A percentile compares a stretch with the other conserved stretches of the same genome.
These are phyloP conservation scores for Dipodomys merriami DNA, from an alignment of 2,113 vertebrate genomes.

Conservation along the genomic window DNA sequence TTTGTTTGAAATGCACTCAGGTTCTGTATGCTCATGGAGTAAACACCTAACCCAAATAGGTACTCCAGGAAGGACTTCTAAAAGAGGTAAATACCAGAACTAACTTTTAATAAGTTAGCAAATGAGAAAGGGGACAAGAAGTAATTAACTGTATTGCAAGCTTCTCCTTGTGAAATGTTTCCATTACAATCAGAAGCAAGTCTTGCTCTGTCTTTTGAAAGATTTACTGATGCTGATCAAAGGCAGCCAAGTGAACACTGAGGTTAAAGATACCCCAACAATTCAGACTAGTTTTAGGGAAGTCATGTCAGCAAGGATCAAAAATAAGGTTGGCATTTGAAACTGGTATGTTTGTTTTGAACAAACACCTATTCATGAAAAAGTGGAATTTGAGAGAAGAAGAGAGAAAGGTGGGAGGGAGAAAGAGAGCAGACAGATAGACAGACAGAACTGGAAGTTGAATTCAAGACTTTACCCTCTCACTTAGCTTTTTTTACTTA, in stretches of 20 bases:
- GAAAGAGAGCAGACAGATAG: too few relatives aligned
- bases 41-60: neutral
- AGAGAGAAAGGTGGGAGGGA: neutral
- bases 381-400: neutral
- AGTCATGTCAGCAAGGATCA: neutral
- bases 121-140: neutral
- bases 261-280: neutral
- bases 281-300: neutral
- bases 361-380: neutral
- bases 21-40: neutral
- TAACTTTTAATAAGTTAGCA: neutral
- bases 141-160: neutral
- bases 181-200: neutral
- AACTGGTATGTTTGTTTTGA: conserved; percentile 11
- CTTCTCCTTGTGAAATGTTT: neutral
- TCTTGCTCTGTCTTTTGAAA: conserved; percentile 31
- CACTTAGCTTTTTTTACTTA: too few relatives aligned
- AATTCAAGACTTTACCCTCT: too few relatives aligned
- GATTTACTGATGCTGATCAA: neutral
- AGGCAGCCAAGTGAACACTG: neutral
- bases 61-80: neutral
- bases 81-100: neutral
- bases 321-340: neutral
- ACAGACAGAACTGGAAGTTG: too few relatives aligned
- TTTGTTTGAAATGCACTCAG: neutral